Evolutionary conservation across 2,113 vertebrate species (phyloP).

Genomic region (Rallus limicola): DNA sequence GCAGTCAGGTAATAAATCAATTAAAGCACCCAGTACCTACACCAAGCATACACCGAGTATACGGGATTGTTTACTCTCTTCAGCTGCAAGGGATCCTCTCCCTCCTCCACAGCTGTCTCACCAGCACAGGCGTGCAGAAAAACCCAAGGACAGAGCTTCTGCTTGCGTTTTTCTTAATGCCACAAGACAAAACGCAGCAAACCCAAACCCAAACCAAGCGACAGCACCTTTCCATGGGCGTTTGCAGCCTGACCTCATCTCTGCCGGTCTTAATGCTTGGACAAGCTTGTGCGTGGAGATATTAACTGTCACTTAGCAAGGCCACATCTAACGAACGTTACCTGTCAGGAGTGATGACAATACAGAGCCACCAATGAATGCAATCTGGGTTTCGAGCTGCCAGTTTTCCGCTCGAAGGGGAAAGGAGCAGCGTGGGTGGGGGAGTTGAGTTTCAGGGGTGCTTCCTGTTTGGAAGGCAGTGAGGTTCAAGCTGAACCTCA

Average conservation of each 20-base stretch:
- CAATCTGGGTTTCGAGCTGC: rapidly evolving
- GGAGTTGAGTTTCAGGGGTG: not conserved
- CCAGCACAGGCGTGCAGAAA: not conserved
- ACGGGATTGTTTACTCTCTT: not conserved
- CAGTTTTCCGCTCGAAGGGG: not conserved
- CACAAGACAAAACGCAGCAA: not conserved
- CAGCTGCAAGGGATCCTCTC: not conserved
- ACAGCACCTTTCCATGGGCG: not conserved
- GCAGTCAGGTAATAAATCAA: not conserved
- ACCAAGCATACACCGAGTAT: not conserved
- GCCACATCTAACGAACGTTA: rapidly evolving
- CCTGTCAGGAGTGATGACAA: not conserved
- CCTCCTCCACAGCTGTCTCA: not conserved
- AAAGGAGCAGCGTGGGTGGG: rapidly evolving
- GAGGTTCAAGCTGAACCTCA: not conserved
- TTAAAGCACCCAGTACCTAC: not conserved
- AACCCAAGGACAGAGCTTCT: not conserved
- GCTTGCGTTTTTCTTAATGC: not conserved
- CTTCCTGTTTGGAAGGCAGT: not conserved
- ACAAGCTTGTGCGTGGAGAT: not conserved
- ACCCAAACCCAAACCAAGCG: not conserved
- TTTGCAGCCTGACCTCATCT: not conserved
- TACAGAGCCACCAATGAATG: not conserved
- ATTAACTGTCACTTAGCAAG: not conserved
- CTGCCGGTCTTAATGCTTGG: not conserved